Evolutionary conservation across 2,797 vertebrate genomes (phyloP).

Genomic region (Girardinus metallicus): DNA sequence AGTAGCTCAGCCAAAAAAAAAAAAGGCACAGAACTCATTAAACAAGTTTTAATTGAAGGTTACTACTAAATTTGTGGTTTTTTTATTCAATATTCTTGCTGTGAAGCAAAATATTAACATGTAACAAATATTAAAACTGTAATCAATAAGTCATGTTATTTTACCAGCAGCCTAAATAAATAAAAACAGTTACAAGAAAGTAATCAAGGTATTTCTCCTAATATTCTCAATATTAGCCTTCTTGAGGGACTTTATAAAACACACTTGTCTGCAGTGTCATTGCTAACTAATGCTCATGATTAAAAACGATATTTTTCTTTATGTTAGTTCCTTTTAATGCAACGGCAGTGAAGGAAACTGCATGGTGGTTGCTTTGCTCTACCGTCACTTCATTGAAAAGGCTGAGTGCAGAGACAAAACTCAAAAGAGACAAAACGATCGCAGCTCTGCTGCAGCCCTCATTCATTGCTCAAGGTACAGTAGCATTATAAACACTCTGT

Average conservation of each 20-base stretch:
- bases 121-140: neutral
- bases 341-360: neutral
- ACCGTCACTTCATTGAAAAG: constrained; percentile 1
- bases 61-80: neutral
- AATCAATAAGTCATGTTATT: neutral
- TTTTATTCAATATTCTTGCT: neutral
- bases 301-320: neutral
- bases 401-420: neutral
- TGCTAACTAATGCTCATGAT: neutral
- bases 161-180: neutral
- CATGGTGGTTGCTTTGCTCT: neutral
- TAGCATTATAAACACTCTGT: constrained; percentile 1
- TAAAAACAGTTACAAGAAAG: neutral
- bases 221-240: neutral
- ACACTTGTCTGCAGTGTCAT: neutral
- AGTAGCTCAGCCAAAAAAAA: neutral
- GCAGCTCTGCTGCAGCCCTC: neutral
- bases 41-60: neutral
- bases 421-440: neutral
- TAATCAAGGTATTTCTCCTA: neutral
- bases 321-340: constrained; percentile 2
- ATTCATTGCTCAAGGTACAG: neutral
- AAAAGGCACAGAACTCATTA: neutral
- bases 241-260: neutral
- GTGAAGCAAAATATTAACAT: neutral